These are phyloP conservation scores for Pseudachorutes palmiensis DNA, from an alignment of 1,140 invertebrate species.

Conservation along the genomic window DNA sequence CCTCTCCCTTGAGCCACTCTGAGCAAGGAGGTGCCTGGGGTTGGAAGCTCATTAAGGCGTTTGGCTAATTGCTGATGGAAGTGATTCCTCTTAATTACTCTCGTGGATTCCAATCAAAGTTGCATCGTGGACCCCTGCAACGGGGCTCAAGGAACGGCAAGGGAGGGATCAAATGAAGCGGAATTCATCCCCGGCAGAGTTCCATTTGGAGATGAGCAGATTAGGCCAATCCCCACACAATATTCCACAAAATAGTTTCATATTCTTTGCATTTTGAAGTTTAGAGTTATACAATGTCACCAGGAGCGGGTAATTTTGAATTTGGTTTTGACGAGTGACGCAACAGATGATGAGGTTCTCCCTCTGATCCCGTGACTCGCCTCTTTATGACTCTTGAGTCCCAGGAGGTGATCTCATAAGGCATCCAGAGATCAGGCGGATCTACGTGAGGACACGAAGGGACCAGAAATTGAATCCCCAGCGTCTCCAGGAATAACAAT, in stretches of 20 bases:
- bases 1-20: too few species aligned
- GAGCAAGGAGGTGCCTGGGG: too few species aligned
- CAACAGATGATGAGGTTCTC: neutral
- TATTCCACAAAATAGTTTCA: too few species aligned
- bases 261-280: too few species aligned
- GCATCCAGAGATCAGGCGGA: neutral
- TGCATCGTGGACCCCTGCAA: neutral
- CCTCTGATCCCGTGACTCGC: neutral
- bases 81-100: neutral
- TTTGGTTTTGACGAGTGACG: neutral
- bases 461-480: constrained; percentile 6
- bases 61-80: constrained; percentile 8
- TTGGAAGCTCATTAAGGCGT: neutral
- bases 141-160: neutral
- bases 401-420: constrained; percentile 1
- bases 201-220: neutral
- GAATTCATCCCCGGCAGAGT: constrained; percentile 1
- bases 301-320: too few species aligned
- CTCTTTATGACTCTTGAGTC: neutral
- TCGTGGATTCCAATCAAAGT: neutral
- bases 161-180: neutral
- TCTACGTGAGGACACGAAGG: constrained; percentile 4
- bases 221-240: neutral
- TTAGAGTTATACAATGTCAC: too few species aligned
- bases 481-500: neutral